Base-by-base conservation (phyloP, 2,113 vertebrate species). In the Petromus typicus region DNA sequence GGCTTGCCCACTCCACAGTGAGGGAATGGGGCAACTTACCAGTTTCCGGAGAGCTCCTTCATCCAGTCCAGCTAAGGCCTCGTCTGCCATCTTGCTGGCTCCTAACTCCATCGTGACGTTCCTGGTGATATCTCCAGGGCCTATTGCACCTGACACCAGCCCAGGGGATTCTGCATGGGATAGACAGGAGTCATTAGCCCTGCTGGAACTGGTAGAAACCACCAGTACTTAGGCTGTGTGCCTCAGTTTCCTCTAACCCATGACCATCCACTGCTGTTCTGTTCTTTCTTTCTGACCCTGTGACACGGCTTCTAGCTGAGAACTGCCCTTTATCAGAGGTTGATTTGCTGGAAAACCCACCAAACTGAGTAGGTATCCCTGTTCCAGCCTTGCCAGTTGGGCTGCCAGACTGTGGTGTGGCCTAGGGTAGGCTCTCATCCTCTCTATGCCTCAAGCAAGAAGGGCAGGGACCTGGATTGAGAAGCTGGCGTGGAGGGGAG, bases 11-110 rank as follows among this genome's bases (percentile, higher is more conserved):
- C 61, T 45, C 79, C 64, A 73, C 9, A 34, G 40, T 32, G 48
- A n/a, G 59, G 56, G 32, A 23, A 59, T 4, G 7, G 64, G 5
- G 51, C 34, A 59, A 97, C 98, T 98, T 95, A 99, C 98, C 98
- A 99, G 95, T 89, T 98, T 99, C 83, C 98, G 97, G 54, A 99
- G 95, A 43, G 98, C 97, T 43, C 98, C 98, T 85, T 99, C 98
- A 0, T 98, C 98, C 98, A 98, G 97, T 22, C 97, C 98, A 57
- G 98, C 95, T 23, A 99, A 97, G 25, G 73, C 97, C 14, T 98
- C 98, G 12, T 98, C 98, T 0, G 98, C 98, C 98, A 99, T 98
- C 88, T 43, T 34, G 48, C 86, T 71, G 88, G 51, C 89, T 20
- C 14, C 32, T 79, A 43, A 13, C 30, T 95, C 85, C 1, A 23